A percentile compares a stretch with the other conserved stretches of the same genome.
Conservation (phyloP, 1,140 invertebrate genomes). For the Brachionus asplanchnoidis region DNA sequence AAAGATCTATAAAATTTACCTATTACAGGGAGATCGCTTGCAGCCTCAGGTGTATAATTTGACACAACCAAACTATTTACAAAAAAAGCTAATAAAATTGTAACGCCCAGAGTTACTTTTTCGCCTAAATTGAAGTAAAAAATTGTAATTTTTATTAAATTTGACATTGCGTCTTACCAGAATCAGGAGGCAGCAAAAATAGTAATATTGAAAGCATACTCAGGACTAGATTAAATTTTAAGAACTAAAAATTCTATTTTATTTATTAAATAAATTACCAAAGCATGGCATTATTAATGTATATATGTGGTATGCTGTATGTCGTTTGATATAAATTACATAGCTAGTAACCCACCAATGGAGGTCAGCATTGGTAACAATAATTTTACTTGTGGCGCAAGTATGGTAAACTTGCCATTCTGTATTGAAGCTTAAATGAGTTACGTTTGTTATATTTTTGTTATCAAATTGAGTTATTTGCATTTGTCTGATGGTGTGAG, state of each 20-base stretch:
- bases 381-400: slow-evolving; percentile 24
- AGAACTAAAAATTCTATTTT: not conserved
- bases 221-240: not conserved
- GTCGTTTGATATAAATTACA: slow-evolving; percentile 34
- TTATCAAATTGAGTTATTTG: slow-evolving; percentile 25
- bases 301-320: slow-evolving; percentile 34
- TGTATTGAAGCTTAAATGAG: slow-evolving; percentile 38
- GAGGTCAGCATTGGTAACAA: slow-evolving; percentile 17
- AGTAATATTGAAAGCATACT: slow-evolving; percentile 34
- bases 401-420: slow-evolving; percentile 42
- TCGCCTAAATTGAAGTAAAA: slow-evolving; percentile 13
- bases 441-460: slow-evolving; percentile 35
- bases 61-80: slow-evolving; percentile 41
- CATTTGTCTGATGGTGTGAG: slow-evolving; percentile 40
- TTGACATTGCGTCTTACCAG: not conserved
- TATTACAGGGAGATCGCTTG: slow-evolving; percentile 33
- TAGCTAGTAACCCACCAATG: slow-evolving; percentile 40
- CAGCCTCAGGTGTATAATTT: slow-evolving; percentile 29
- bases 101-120: slow-evolving; percentile 37
- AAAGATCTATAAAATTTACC: not conserved
- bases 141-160: too few relatives aligned
- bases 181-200: slow-evolving; percentile 37
- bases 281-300: slow-evolving; percentile 37
- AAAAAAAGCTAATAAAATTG: slow-evolving; percentile 37
- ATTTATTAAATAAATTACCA: slow-evolving; percentile 9